Evolutionary conservation across 2,797 vertebrate genomes (phyloP).

Genomic region (Pachyuromys duprasi): DNA sequence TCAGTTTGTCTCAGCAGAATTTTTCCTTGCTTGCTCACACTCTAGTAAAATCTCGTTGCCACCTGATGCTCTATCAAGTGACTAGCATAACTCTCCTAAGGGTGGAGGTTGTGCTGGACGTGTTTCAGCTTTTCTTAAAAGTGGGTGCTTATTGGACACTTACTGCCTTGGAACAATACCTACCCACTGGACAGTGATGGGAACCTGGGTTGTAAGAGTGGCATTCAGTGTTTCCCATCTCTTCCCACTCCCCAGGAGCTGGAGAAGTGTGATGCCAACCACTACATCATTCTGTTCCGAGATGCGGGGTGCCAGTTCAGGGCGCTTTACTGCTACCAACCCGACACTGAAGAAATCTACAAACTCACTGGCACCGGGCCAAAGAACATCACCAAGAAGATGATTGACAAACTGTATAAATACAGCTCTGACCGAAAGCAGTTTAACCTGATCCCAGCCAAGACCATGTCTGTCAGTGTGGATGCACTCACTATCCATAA

Average conservation of each 20-base stretch:
- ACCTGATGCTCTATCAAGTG: neutral
- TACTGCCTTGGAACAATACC: neutral
- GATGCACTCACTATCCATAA: conserved; percentile 98
- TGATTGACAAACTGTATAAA: conserved; percentile 99
- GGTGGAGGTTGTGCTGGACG: neutral
- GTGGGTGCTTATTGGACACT: too few relatives aligned
- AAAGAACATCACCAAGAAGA: conserved; percentile 97
- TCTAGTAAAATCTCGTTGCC: too few relatives aligned
- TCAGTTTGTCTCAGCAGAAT: neutral
- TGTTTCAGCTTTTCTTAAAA: neutral
- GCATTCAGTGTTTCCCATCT: neutral
- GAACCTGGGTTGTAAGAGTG: neutral
- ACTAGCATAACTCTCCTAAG: neutral
- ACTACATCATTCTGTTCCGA: conserved; percentile 98
- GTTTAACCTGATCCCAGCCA: conserved; percentile 97
- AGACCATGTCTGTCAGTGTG: conserved; percentile 98
- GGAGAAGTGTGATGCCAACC: conserved; percentile 97
- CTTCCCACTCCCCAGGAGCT: conserved; percentile 89
- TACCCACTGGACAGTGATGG: neutral
- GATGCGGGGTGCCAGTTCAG: conserved; percentile 98
- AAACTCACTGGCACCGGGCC: conserved; percentile 97
- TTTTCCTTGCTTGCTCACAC: neutral
- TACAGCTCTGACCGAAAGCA: conserved; percentile 99
- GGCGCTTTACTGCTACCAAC: conserved; percentile 96
- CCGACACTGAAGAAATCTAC: conserved; percentile 96